These are phyloP conservation scores for Myotis planiceps DNA, from an alignment of 2,797 vertebrate genomes.

Conservation along the genomic window DNA sequence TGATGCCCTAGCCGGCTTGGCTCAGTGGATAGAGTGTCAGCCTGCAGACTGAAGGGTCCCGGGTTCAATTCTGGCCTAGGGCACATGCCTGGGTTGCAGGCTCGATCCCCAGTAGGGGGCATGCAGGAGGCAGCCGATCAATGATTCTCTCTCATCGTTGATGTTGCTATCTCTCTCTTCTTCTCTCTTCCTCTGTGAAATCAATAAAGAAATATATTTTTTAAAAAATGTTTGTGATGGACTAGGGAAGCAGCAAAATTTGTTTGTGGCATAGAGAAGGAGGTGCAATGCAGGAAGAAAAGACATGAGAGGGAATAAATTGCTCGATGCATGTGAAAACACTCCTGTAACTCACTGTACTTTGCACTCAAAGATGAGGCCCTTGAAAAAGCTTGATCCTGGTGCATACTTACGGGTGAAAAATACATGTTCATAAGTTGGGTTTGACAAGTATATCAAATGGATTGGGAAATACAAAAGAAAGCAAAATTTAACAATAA, in stretches of 20 bases:
- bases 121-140: too few species aligned
- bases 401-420: not conserved
- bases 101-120: too few species aligned
- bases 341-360: not conserved
- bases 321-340: not conserved
- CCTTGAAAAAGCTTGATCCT: not conserved
- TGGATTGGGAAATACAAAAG: not conserved
- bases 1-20: not conserved
- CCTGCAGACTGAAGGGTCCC: too few species aligned
- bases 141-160: too few species aligned
- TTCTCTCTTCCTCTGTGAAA: too few species aligned
- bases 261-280: conserved; percentile 18
- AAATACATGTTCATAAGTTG: not conserved
- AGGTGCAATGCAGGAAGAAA: not conserved
- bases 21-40: too few species aligned
- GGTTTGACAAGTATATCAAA: conserved; percentile 6
- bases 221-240: conserved; percentile 18
- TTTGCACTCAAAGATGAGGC: conserved; percentile 23
- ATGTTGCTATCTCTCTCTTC: too few species aligned
- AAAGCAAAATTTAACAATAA: not conserved
- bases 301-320: conserved; percentile 6
- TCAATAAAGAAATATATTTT: too few species aligned
- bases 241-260: conserved; percentile 12
- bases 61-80: too few species aligned
- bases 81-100: too few species aligned